phyloP scores from a whole-genome alignment of 2,113 vertebrate species.

The Ptilonorhynchus violaceus region DNA sequence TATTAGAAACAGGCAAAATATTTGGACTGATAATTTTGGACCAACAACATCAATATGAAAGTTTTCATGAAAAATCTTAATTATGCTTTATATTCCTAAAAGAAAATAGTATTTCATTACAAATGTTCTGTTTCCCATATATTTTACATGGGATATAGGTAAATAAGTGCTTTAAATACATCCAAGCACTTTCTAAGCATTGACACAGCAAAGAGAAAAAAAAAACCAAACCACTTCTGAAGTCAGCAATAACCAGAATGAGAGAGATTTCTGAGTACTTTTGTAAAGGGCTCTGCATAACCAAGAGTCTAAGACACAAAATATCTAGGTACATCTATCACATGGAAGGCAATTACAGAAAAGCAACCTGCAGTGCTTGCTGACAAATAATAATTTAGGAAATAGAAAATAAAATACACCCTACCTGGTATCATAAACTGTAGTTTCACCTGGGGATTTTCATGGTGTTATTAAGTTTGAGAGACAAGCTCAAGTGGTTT shows the following conservation, averaged over 20 bases:
- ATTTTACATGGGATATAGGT: background rate
- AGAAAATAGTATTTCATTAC: background rate
- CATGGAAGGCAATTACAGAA: background rate
- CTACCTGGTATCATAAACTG: background rate
- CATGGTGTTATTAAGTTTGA: constrained; percentile 27
- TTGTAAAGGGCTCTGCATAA: background rate
- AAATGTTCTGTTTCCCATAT: background rate
- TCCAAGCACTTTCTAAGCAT: background rate
- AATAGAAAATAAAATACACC: constrained; percentile 32
- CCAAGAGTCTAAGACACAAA: background rate
- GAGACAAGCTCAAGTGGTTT: constrained; percentile 48
- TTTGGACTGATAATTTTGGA: background rate
- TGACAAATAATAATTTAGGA: constrained; percentile 49
- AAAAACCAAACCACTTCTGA: background rate
- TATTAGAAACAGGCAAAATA: background rate
- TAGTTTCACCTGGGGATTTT: background rate
- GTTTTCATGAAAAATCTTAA: background rate
- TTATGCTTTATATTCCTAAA: background rate
- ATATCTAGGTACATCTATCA: background rate
- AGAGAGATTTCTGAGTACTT: background rate
- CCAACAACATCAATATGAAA: background rate
- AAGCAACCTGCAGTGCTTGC: constrained; percentile 17
- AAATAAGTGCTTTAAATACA: background rate
- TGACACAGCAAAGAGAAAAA: background rate
- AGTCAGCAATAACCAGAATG: background rate